phyloP scores from a whole-genome alignment of 2,797 vertebrate species.

The Merluccius polli region DNA sequence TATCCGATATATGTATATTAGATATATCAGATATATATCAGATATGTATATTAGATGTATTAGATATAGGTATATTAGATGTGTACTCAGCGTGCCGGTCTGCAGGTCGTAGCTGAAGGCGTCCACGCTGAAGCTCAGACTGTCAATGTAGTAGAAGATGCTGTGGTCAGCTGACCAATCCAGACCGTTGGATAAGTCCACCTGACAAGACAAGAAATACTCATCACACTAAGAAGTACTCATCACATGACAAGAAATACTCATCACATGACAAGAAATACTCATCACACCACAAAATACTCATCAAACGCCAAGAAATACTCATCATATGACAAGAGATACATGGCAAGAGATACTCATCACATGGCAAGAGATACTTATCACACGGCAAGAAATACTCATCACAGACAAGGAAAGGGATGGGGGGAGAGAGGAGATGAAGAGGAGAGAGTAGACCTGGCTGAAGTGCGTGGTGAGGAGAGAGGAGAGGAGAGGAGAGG shows the following conservation, averaged over 20 bases:
- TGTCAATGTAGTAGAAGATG: constrained; percentile 91
- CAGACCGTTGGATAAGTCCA: constrained; percentile 91
- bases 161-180: constrained; percentile 89
- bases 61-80: not conserved
- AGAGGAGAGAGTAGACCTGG: not conserved
- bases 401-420: not conserved
- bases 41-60: too few species aligned
- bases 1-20: not conserved
- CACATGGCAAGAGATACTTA: constrained; percentile 28
- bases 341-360: not conserved
- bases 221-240: not conserved
- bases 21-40: not conserved
- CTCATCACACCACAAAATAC: too few species aligned
- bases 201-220: constrained; percentile 50
- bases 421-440: not conserved
- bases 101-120: constrained; percentile 86
- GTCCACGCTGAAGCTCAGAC: constrained; percentile 80
- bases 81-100: constrained; percentile 78
- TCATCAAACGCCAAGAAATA: too few species aligned
- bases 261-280: too few species aligned
- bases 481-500: not conserved
- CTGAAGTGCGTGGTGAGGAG: not conserved
- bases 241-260: constrained; percentile 29
- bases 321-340: too few species aligned
- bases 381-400: too few species aligned